These are phyloP conservation scores for Nematolebias whitei DNA, from an alignment of 2,113 vertebrate species.

Conservation along the genomic window DNA sequence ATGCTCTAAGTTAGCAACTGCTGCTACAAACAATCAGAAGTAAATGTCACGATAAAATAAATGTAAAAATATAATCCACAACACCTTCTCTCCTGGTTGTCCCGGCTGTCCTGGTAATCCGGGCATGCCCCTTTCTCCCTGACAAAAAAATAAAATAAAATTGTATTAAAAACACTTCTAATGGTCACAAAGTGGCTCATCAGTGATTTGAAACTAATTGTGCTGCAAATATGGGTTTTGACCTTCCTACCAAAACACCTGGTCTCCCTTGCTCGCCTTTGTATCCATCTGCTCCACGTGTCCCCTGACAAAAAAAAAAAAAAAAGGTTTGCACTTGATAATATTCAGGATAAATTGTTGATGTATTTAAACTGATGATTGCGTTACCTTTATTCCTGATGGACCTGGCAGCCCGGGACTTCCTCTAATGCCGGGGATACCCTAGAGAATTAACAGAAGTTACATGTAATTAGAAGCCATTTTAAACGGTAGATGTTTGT, in stretches of 20 bases:
- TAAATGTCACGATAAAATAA: too few relatives aligned
- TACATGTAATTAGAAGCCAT: constrained; percentile 15
- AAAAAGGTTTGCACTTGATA: background rate
- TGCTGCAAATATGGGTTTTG: constrained; percentile 30
- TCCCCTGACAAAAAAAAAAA: constrained; percentile 76
- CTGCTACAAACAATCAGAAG: constrained; percentile 6
- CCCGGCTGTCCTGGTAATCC: constrained; percentile 89
- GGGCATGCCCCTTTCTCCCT: constrained; percentile 90
- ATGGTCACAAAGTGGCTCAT: background rate
- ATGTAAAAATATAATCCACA: background rate
- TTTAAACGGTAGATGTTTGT: constrained; percentile 22
- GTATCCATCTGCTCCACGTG: constrained; percentile 84
- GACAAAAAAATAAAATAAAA: constrained; percentile 51
- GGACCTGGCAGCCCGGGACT: constrained; percentile 84
- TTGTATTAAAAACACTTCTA: constrained; percentile 5
- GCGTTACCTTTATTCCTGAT: constrained; percentile 85
- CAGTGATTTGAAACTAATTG: background rate
- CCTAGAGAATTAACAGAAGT: constrained; percentile 74
- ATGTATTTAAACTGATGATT: background rate
- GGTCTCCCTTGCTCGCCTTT: constrained; percentile 89
- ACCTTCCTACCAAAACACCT: constrained; percentile 85
- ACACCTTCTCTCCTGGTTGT: constrained; percentile 89
- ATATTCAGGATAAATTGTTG: background rate
- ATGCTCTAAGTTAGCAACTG: background rate
- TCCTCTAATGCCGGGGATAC: constrained; percentile 86